Percentiles rank a stretch among this genome's conserved stretches.
These are phyloP conservation scores for Ceyx margarethae DNA, from an alignment of 2,113 vertebrate species.

Conservation along the genomic window DNA sequence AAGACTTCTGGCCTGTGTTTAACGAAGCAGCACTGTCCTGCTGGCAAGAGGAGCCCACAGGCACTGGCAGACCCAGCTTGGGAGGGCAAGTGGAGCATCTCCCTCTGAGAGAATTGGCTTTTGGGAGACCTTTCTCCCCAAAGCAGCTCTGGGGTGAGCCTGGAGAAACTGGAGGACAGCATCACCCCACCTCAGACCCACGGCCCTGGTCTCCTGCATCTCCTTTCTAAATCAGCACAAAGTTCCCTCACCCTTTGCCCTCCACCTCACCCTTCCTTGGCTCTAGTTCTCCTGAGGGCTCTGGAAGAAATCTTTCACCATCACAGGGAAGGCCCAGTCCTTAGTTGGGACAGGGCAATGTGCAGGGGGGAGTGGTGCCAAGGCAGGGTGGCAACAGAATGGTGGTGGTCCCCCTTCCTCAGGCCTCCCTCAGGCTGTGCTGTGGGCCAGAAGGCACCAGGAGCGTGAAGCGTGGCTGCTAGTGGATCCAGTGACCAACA, in stretches of 20 bases:
- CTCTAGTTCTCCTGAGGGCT: accelerated
- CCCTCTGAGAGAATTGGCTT: background rate
- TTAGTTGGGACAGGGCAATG: background rate
- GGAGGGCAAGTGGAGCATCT: background rate
- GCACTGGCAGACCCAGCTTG: background rate
- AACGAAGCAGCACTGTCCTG: background rate
- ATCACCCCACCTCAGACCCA: background rate
- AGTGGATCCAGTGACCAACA: background rate
- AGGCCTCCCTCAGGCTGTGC: background rate
- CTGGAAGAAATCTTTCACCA: background rate
- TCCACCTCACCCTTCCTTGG: background rate
- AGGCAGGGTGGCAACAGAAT: background rate
- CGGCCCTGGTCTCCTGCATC: background rate
- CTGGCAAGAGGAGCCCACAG: background rate
- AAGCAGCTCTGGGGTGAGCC: background rate
- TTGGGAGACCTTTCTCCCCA: background rate
- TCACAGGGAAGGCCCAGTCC: background rate
- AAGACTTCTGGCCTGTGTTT: background rate
- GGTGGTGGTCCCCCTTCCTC: background rate
- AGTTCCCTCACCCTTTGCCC: background rate
- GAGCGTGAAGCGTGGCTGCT: background rate
- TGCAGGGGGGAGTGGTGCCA: accelerated
- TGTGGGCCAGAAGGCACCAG: background rate
- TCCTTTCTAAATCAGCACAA: constrained; percentile 62
- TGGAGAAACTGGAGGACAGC: background rate